phyloP scores from a whole-genome alignment of 2,888 invertebrate genomes.

The Teleogryllus oceanicus region DNA sequence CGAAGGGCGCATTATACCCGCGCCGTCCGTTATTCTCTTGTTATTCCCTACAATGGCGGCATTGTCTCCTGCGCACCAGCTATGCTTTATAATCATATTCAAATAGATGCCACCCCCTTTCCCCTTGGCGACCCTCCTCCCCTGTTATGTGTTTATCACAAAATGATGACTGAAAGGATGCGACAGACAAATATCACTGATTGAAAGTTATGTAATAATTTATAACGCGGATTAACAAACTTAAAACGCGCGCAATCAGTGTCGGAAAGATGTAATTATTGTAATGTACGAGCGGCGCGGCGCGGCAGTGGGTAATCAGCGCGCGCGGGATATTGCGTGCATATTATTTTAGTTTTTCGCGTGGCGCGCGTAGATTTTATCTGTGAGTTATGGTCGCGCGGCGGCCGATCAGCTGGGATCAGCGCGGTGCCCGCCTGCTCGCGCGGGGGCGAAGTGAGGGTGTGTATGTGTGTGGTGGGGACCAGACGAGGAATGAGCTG shows the following conservation, averaged over 20 bases:
- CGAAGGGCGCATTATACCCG: background rate
- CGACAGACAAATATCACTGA: background rate
- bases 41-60: background rate
- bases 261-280: background rate
- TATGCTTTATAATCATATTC: background rate
- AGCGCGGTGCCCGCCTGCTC: too few species aligned
- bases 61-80: background rate
- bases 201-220: background rate
- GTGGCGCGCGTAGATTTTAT: too few species aligned
- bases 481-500: too few species aligned
- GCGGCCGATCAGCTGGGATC: too few species aligned
- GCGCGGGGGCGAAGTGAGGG: too few species aligned
- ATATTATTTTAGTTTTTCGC: background rate
- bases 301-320: background rate
- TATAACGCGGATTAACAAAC: background rate
- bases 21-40: slow-evolving; percentile 3
- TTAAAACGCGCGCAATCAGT: background rate
- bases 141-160: slow-evolving; percentile 1
- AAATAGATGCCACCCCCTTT: background rate
- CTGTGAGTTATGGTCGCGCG: too few species aligned
- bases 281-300: background rate
- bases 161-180: background rate
- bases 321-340: background rate
- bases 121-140: background rate
- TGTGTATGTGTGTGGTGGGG: too few species aligned